Conservation (phyloP, 2,797 vertebrate genomes). For the Muscicapa striata region DNA sequence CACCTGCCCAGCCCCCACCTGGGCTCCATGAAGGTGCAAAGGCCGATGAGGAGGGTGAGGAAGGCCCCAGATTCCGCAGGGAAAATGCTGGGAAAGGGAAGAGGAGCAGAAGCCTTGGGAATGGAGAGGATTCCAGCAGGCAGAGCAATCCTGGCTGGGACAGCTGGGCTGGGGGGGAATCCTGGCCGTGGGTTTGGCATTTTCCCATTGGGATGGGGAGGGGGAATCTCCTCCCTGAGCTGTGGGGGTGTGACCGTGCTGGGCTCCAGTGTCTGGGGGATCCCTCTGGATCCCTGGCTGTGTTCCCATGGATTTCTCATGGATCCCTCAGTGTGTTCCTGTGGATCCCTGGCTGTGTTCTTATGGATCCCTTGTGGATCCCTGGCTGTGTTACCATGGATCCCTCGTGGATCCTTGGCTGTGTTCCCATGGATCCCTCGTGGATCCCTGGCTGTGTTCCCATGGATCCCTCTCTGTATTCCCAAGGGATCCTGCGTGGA, state of each 20-base stretch:
- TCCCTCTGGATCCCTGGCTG: too few relatives aligned
- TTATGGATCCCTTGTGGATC: too few relatives aligned
- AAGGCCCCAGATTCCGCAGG: neutral
- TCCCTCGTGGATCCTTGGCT: neutral
- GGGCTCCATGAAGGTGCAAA: neutral
- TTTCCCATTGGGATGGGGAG: neutral
- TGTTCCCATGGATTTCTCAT: too few relatives aligned
- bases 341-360: rapidly evolving
- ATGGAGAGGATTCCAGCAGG: rapidly evolving
- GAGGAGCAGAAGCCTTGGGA: neutral
- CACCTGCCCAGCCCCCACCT: neutral
- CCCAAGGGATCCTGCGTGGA: too few relatives aligned
- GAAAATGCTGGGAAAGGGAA: neutral
- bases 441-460: rapidly evolving
- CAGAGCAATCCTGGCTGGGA: neutral
- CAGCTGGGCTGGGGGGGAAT: neutral
- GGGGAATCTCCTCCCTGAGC: rapidly evolving
- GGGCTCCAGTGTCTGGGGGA: rapidly evolving
- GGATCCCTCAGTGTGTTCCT: rapidly evolving
- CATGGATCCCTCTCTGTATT: rapidly evolving
- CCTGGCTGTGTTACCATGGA: rapidly evolving
- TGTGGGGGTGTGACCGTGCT: rapidly evolving
- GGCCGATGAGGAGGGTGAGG: neutral
- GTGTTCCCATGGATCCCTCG: rapidly evolving
- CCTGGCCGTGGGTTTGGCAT: neutral